Conservation (phyloP, 1,140 invertebrate genomes). For the Penaeus chinensis region DNA sequence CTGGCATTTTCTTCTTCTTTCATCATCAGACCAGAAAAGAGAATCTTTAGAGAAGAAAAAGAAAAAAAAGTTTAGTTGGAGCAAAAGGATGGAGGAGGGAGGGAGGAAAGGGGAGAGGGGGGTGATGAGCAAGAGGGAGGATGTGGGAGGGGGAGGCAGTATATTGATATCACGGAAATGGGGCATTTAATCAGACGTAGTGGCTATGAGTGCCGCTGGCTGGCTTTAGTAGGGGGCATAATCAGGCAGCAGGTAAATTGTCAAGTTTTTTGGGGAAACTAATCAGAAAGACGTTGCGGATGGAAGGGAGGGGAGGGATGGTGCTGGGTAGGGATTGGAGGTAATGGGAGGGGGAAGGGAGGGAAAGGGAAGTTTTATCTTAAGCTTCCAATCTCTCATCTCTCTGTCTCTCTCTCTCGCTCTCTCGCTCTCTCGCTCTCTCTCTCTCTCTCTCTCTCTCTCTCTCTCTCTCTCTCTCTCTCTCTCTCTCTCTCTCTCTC, state of each 20-base stretch:
- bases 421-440: background rate
- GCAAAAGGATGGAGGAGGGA: too few relatives aligned
- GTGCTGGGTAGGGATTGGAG: background rate
- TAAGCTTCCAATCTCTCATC: background rate
- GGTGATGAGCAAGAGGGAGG: too few relatives aligned
- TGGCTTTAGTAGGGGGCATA: too few relatives aligned
- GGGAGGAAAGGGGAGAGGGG: too few relatives aligned
- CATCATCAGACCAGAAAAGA: too few relatives aligned
- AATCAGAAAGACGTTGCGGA: background rate
- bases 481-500: background rate
- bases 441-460: background rate
- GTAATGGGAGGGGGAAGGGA: background rate
- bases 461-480: background rate
- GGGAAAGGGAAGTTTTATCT: background rate
- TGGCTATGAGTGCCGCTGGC: too few relatives aligned
- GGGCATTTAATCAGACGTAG: too few relatives aligned
- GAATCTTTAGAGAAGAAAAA: too few relatives aligned
- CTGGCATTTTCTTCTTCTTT: too few relatives aligned
- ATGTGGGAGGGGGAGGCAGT: background rate
- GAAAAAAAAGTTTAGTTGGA: too few relatives aligned
- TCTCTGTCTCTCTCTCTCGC: background rate
- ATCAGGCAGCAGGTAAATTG: too few relatives aligned
- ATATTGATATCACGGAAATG: background rate
- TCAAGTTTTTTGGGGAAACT: too few relatives aligned
- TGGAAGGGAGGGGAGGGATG: background rate